These are phyloP conservation scores for Oreochromis niloticus DNA, from an alignment of 2,113 vertebrate genomes.

Conservation along the genomic window DNA sequence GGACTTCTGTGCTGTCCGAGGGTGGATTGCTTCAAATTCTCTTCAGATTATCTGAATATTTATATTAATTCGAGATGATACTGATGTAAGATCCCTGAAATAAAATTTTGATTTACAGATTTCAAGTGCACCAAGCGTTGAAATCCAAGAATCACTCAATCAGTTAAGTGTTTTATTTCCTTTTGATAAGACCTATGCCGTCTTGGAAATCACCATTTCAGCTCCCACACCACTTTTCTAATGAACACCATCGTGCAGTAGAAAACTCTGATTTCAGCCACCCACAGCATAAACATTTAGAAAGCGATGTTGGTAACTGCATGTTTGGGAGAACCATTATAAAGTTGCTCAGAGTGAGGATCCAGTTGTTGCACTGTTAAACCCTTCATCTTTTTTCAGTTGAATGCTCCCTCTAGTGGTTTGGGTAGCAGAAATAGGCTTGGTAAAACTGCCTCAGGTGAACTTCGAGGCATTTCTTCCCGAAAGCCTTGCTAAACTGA, in stretches of 20 bases:
- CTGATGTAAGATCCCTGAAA: not conserved
- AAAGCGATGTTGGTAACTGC: not conserved
- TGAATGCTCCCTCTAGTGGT: slow-evolving; percentile 63
- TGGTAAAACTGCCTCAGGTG: not conserved
- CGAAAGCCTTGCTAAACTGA: not conserved
- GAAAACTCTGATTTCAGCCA: not conserved
- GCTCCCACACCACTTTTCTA: not conserved
- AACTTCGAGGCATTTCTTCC: not conserved
- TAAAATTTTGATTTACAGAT: not conserved
- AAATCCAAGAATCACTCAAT: not conserved
- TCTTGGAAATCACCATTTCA: not conserved
- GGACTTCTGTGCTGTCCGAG: not conserved
- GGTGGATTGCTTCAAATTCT: not conserved
- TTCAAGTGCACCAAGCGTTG: not conserved
- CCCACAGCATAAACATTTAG: not conserved
- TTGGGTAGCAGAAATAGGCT: not conserved
- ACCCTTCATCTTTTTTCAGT: slow-evolving; percentile 6
- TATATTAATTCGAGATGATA: not conserved
- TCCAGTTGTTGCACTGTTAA: slow-evolving; percentile 25
- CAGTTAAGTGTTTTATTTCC: not conserved
- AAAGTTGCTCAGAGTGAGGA: slow-evolving; percentile 5
- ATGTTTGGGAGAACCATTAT: not conserved
- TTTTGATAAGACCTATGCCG: not conserved
- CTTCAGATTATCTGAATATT: not conserved
- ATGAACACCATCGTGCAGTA: not conserved